Percentiles rank a stretch among this genome's conserved stretches.
These are phyloP conservation scores for Onychostruthus taczanowskii DNA, from an alignment of 2,113 vertebrate genomes.

Conservation along the genomic window DNA sequence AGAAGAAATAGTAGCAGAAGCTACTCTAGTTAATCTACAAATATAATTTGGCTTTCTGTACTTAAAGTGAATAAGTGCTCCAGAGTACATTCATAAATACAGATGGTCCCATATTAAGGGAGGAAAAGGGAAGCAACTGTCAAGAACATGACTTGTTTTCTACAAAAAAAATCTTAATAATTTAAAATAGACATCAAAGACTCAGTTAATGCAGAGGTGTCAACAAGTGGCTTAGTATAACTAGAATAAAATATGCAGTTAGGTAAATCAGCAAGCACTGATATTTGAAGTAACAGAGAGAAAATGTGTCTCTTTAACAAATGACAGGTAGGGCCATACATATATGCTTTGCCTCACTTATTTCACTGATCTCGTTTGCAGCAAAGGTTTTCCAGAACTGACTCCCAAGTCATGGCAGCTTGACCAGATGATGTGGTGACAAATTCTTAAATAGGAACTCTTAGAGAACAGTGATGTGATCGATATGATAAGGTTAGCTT, in stretches of 20 bases:
- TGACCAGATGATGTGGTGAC: background rate
- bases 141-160: background rate
- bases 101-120: background rate
- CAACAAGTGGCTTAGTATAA: background rate
- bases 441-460: background rate
- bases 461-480: background rate
- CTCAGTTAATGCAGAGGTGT: background rate
- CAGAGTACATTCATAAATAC: background rate
- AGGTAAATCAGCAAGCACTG: background rate
- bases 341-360: background rate
- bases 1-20: background rate
- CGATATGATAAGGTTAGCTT: background rate
- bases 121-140: background rate
- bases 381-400: background rate
- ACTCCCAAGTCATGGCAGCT: background rate
- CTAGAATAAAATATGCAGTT: background rate
- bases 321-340: background rate
- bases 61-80: background rate
- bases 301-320: background rate
- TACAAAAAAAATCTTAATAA: background rate
- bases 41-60: background rate
- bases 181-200: background rate
- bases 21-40: background rate
- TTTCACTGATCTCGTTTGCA: background rate
- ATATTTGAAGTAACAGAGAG: background rate